Conservation (phyloP, 2,113 vertebrate species). For the Thinocorus orbignyianus region DNA sequence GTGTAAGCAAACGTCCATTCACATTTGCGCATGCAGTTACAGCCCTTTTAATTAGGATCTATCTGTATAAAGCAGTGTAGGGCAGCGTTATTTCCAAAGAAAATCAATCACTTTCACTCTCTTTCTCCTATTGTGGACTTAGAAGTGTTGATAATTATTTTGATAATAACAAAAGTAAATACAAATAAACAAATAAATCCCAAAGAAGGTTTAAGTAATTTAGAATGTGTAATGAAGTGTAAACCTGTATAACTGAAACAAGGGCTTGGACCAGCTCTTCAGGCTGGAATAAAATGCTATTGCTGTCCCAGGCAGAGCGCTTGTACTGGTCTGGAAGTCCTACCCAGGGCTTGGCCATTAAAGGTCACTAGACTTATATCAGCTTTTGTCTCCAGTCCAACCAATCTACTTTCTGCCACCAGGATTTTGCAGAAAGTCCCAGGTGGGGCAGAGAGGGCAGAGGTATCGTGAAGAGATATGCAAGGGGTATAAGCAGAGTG, state of each 20-base stretch:
- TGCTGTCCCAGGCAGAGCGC: background rate
- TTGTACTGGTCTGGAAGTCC: background rate
- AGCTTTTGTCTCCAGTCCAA: background rate
- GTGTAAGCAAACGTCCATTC: background rate
- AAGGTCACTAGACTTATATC: background rate
- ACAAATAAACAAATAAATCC: background rate
- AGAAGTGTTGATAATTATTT: background rate
- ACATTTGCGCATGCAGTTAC: background rate
- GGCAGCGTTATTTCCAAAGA: background rate
- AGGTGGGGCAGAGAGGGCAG: background rate
- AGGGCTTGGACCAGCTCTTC: background rate
- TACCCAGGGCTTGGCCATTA: background rate
- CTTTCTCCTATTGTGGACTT: background rate
- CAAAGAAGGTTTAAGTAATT: background rate
- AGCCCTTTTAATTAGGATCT: background rate
- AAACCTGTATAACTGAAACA: background rate
- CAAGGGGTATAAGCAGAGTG: background rate
- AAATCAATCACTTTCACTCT: background rate
- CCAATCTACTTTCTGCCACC: background rate
- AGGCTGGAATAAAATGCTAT: background rate
- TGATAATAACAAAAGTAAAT: background rate
- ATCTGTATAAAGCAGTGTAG: background rate
- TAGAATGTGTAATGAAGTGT: background rate
- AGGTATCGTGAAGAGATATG: background rate
- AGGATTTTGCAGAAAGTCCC: background rate